Conservation (phyloP, 2,113 vertebrate genomes). For the Stigmatopora argus region DNA sequence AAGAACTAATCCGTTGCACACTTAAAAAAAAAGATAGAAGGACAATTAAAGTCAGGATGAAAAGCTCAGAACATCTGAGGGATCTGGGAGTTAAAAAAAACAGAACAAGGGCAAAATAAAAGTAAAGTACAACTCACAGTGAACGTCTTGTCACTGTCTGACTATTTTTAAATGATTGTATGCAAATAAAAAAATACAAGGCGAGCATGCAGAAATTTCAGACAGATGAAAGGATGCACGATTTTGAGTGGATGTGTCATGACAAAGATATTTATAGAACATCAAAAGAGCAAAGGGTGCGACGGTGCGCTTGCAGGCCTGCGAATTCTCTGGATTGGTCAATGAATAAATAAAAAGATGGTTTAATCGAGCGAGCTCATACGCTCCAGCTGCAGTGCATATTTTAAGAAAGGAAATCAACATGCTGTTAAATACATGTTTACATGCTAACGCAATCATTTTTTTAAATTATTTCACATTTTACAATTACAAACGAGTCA, state of each 20-base stretch:
- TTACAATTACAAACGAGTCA: neutral
- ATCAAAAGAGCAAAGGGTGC: slow-evolving; percentile 18
- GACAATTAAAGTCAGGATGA: slow-evolving; percentile 50
- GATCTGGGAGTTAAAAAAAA: slow-evolving; percentile 18
- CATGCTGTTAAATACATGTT: neutral
- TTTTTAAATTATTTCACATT: neutral
- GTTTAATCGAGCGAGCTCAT: neutral
- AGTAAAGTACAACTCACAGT: slow-evolving; percentile 18
- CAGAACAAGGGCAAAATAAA: slow-evolving; percentile 21
- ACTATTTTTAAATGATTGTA: slow-evolving; percentile 48
- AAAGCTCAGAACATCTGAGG: slow-evolving; percentile 40
- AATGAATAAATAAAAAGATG: slow-evolving; percentile 29
- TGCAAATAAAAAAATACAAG: slow-evolving; percentile 26
- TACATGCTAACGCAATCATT: neutral
- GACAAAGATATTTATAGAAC: slow-evolving; percentile 41
- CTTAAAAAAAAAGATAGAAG: slow-evolving; percentile 41
- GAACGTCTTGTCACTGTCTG: slow-evolving; percentile 17
- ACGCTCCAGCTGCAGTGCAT: slow-evolving; percentile 3
- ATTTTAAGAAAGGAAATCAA: neutral
- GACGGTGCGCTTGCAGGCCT: neutral
- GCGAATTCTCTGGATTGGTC: slow-evolving; percentile 13
- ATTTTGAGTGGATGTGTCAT: slow-evolving; percentile 24
- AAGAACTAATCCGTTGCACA: slow-evolving; percentile 45
- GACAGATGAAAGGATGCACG: slow-evolving; percentile 20
- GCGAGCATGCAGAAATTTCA: slow-evolving; percentile 14